These are phyloP conservation scores for Acanthurus lineatus DNA, from an alignment of 2,797 vertebrate species.

Conservation along the genomic window DNA sequence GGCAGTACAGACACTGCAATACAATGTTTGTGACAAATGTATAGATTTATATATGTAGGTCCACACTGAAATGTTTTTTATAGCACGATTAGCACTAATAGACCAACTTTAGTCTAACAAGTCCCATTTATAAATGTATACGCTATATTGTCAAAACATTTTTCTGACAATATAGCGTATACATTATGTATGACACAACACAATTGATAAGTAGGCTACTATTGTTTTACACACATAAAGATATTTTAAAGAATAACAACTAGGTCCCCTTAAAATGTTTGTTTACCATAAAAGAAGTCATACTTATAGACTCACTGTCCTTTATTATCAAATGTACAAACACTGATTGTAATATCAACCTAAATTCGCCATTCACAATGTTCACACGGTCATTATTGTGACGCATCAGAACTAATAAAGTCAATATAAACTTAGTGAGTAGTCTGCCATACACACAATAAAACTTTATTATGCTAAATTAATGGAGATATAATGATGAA, in stretches of 20 bases:
- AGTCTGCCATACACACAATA: background rate
- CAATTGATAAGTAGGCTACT: background rate
- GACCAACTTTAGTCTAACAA: background rate
- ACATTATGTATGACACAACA: background rate
- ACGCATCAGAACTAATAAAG: background rate
- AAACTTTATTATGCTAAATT: background rate
- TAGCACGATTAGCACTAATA: background rate
- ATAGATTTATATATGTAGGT: background rate
- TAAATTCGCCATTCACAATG: background rate
- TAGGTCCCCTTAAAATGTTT: background rate
- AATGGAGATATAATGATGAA: background rate
- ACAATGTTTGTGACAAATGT: background rate
- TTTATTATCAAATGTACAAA: constrained; percentile 3
- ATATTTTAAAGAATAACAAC: background rate
- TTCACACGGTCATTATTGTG: background rate
- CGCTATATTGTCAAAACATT: background rate
- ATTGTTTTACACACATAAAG: background rate
- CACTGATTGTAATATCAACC: background rate
- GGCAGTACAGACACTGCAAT: background rate
- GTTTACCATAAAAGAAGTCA: background rate
- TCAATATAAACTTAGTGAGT: background rate
- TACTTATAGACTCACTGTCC: background rate
- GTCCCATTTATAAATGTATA: background rate
- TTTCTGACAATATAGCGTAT: too few relatives aligned
- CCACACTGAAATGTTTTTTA: background rate